These are phyloP conservation scores for Scaptomyza hsui DNA, from an alignment of 1,140 invertebrate genomes.

Conservation along the genomic window DNA sequence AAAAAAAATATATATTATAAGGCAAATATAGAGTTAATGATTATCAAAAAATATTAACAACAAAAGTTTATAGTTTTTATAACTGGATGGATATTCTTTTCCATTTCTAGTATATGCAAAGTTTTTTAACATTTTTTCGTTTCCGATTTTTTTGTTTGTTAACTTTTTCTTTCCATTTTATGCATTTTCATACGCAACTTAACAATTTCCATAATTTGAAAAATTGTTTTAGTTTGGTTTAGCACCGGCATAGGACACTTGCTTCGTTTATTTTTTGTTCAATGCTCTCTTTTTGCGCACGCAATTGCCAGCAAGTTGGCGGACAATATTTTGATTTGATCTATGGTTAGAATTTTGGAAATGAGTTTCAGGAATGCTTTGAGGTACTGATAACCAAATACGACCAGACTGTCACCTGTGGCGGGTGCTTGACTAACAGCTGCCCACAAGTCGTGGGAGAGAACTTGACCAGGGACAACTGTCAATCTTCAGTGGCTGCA, in stretches of 20 bases:
- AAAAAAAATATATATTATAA: conserved; percentile 55
- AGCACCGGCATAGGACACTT: conserved; percentile 83
- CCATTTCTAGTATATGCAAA: conserved; percentile 60
- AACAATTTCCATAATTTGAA: conserved; percentile 54
- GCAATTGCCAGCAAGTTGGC: neutral
- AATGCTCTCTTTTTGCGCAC: conserved; percentile 48
- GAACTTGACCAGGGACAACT: conserved; percentile 52
- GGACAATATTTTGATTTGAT: conserved; percentile 36
- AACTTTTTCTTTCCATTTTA: conserved; percentile 22
- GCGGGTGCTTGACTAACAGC: conserved; percentile 30
- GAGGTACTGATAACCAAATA: conserved; percentile 44
- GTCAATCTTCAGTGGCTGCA: conserved; percentile 29
- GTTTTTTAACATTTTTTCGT: conserved; percentile 53
- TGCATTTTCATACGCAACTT: conserved; percentile 60
- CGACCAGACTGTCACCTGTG: conserved; percentile 48
- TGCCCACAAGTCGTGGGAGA: conserved; percentile 58
- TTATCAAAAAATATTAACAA: conserved; percentile 81
- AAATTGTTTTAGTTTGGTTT: conserved; percentile 70
- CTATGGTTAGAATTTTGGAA: conserved; percentile 71
- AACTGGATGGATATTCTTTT: conserved; percentile 73
- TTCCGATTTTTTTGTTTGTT: conserved; percentile 50
- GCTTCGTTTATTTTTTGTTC: conserved; percentile 68
- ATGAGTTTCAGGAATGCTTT: conserved; percentile 80
- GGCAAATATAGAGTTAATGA: conserved; percentile 61
- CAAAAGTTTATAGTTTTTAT: conserved; percentile 33